These are phyloP conservation scores for Pygocentrus nattereri DNA, from an alignment of 2,797 vertebrate species.

Conservation along the genomic window DNA sequence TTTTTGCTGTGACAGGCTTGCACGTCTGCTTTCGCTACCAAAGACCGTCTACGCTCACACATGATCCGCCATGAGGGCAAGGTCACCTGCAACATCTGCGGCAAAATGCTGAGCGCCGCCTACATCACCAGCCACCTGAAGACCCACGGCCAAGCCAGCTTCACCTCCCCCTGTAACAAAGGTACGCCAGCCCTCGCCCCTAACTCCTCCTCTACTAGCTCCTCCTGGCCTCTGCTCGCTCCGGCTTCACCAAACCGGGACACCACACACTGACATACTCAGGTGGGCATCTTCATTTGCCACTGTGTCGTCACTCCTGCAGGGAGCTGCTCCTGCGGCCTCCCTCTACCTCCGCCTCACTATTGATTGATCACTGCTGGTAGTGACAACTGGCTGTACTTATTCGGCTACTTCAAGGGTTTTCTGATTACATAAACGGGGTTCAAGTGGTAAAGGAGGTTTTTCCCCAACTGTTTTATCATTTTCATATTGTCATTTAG, in stretches of 20 bases:
- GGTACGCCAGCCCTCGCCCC: constrained; percentile 72
- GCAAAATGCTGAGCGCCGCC: constrained; percentile 96
- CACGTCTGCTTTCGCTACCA: constrained; percentile 97
- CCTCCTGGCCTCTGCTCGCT: constrained; percentile 33
- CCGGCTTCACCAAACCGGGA: constrained; percentile 32
- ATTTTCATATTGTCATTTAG: too few relatives aligned
- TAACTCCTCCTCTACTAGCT: constrained; percentile 17
- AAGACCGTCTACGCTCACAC: constrained; percentile 97
- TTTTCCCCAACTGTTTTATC: too few relatives aligned
- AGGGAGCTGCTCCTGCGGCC: not conserved
- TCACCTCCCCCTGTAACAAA: constrained; percentile 94
- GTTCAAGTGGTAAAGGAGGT: not conserved
- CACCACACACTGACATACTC: not conserved
- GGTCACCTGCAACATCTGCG: constrained; percentile 97
- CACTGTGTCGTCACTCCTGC: constrained; percentile 13
- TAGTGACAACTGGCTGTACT: not conserved
- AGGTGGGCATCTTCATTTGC: constrained; percentile 38
- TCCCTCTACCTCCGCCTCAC: not conserved
- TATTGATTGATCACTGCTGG: not conserved
- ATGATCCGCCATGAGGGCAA: constrained; percentile 98
- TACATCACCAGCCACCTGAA: constrained; percentile 99
- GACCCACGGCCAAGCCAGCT: constrained; percentile 94
- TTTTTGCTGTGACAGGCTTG: constrained; percentile 82
- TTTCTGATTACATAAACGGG: not conserved
- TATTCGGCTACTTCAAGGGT: not conserved